Evolutionary conservation across 2,797 vertebrate species (phyloP).

Genomic region (Graptemys geographica): DNA sequence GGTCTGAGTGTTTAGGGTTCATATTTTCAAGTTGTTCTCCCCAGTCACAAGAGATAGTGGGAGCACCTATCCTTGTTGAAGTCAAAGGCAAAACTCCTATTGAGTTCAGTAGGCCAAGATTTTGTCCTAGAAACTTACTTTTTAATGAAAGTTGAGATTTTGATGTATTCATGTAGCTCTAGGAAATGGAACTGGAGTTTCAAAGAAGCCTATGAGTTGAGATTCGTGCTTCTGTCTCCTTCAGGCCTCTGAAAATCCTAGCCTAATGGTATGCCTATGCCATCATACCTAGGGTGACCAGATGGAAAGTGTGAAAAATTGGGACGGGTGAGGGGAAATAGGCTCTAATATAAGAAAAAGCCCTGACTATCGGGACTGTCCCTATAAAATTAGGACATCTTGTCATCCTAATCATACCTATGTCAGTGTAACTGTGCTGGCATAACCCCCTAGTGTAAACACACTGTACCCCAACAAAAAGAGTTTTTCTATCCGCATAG

Average conservation of each 20-base stretch:
- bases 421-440: too few relatives aligned
- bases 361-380: too few relatives aligned
- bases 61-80: neutral
- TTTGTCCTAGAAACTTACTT: neutral
- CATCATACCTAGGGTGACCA: too few relatives aligned
- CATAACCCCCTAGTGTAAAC: too few relatives aligned
- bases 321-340: too few relatives aligned
- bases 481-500: too few relatives aligned
- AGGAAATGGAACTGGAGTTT: neutral
- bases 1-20: neutral
- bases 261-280: neutral
- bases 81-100: neutral
- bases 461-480: too few relatives aligned
- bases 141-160: neutral
- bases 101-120: neutral
- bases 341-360: too few relatives aligned
- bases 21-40: neutral
- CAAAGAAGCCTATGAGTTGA: neutral
- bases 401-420: too few relatives aligned
- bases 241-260: constrained; percentile 3
- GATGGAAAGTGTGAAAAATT: too few relatives aligned
- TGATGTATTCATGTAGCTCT: neutral
- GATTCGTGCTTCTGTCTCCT: neutral
- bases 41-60: neutral
- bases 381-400: too few relatives aligned